Evolutionary conservation across 2,888 invertebrate genomes (phyloP).

Genomic region (Nematopogon swammerdamellus): DNA sequence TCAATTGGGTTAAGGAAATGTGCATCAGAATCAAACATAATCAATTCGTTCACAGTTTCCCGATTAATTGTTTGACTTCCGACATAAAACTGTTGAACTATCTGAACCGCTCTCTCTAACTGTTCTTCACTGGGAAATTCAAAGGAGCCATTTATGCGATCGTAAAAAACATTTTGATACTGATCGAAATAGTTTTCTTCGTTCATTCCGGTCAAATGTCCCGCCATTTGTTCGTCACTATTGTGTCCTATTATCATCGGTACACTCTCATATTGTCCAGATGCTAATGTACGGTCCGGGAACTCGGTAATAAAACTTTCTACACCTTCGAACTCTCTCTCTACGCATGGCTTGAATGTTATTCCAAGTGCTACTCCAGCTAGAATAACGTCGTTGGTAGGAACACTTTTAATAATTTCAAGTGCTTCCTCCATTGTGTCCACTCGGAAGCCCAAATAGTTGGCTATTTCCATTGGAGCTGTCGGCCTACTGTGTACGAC

Average conservation of each 20-base stretch:
- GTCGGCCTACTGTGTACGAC: conserved; percentile 17
- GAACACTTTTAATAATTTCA: conserved; percentile 15
- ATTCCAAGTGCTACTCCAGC: conserved; percentile 15
- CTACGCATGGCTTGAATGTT: conserved; percentile 24
- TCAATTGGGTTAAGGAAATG: conserved; percentile 22
- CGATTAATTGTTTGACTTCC: conserved; percentile 20
- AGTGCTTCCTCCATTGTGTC: conserved; percentile 18
- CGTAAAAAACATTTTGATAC: background rate
- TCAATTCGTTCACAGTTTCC: conserved; percentile 14
- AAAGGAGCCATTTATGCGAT: background rate
- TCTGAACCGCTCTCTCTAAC: conserved; percentile 4
- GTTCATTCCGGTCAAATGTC: background rate
- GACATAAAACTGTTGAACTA: conserved; percentile 23
- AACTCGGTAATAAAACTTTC: conserved; percentile 21
- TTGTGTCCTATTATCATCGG: conserved; percentile 26
- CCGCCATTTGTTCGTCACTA: conserved; percentile 18
- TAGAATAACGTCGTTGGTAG: conserved; percentile 17
- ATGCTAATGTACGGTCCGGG: conserved; percentile 12
- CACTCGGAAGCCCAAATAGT: conserved; percentile 17
- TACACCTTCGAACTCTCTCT: conserved; percentile 21
- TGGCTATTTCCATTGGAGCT: conserved; percentile 20
- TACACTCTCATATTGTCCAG: conserved; percentile 12
- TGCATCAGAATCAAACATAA: conserved; percentile 25
- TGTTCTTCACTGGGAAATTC: conserved; percentile 4
- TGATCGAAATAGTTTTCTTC: background rate